Evolutionary conservation across 2,113 vertebrate species (phyloP), one percentile per base, ranked within the genome.

Genomic region (Ptyas mucosa): DNA sequence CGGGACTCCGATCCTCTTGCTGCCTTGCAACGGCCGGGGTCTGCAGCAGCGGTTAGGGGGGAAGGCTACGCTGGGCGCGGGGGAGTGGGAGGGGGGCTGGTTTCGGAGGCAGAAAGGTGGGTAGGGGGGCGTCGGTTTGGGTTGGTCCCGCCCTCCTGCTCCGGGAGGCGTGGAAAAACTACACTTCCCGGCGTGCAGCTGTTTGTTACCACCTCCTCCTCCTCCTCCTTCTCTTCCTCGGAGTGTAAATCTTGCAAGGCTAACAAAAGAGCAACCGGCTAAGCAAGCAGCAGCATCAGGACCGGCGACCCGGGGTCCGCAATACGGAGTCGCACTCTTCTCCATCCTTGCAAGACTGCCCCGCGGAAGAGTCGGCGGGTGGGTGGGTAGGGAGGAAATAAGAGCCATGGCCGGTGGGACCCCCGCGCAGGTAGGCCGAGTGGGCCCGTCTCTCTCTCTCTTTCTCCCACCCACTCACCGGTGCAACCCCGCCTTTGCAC

Each of bases 221-320:
- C 87, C 29, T 18, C 87, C n/a, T n/a, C n/a, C n/a, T n/a, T n/a
- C n/a, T n/a, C n/a, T n/a, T n/a, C n/a, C 9, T 10, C 8, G 87
- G 87, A 55, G 64, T n/a, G 64, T 92, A 92, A 92, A 92, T 92
- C 92, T 92, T 92, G 64, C 46, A 49, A 55, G 92, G 92, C 92
- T 57, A 92, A 92, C 92, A 92, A 92, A 92, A 92, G 92, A 92
- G 92, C 88, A 81, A 69, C 87, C 91, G 85, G 91, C 85, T 3
- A 15, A 34, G 24, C 26, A 8, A 29, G 26, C 88, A 39, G 43
- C 8, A 23, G 10, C 21, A 2, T 26, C 12, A 18, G 43, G 26
- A 9, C 3, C 39, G 1, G 39, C 34, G 24, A 12, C 10, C 10
- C 8, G 26, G 26, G 11, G 11, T 1, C 61, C 26, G 61, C 57